A percentile compares a stretch with the other conserved stretches of the same genome.
Evolutionary conservation across 2,113 vertebrate species (phyloP).

Genomic region (Menura novaehollandiae): DNA sequence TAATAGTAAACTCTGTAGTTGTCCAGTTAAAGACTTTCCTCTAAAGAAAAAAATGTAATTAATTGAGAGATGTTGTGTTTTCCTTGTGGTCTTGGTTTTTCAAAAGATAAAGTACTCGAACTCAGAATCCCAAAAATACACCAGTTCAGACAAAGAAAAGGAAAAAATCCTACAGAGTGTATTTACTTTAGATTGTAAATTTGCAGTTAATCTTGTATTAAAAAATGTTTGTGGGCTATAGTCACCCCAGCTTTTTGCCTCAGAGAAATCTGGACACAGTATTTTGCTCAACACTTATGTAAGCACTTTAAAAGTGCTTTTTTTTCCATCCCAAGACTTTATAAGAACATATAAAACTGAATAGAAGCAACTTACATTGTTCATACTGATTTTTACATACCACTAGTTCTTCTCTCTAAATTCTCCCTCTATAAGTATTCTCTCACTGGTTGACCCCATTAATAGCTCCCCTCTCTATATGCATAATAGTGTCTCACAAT

Average conservation of each 20-base stretch:
- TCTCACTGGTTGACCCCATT: slow-evolving; percentile 11
- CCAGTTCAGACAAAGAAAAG: neutral
- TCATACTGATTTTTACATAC: slow-evolving; percentile 26
- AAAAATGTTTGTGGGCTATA: neutral
- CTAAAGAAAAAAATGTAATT: neutral
- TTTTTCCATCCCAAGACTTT: neutral
- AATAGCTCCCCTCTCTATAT: neutral
- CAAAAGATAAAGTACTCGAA: neutral
- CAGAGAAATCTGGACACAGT: neutral
- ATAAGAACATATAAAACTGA: neutral
- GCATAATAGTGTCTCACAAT: neutral
- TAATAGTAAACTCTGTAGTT: neutral
- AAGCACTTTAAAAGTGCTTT: neutral
- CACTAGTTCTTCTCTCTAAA: neutral
- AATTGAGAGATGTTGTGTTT: neutral
- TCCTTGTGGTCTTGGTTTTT: neutral
- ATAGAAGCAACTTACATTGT: neutral
- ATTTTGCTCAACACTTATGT: neutral
- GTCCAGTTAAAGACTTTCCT: neutral
- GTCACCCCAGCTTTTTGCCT: neutral
- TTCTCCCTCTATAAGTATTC: neutral
- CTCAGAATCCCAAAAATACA: neutral
- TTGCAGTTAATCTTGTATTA: neutral
- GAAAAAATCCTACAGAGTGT: neutral
- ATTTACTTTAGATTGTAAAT: neutral